Evolutionary conservation across 1,140 invertebrate species (phyloP).

Genomic region (Heliconius hewitsoni): DNA sequence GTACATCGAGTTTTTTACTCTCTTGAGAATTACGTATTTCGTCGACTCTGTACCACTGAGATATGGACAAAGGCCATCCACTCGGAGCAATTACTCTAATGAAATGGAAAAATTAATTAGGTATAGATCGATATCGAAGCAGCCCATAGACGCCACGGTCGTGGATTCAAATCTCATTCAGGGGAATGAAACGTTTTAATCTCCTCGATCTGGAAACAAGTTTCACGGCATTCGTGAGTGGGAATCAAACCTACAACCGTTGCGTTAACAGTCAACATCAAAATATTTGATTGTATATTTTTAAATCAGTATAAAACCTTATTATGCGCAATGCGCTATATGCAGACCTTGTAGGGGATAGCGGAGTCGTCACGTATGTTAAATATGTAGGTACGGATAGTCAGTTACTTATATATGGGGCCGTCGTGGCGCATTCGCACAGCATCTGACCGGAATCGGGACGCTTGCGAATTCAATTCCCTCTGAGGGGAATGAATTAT

Average conservation of each 20-base stretch:
- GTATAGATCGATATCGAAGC: too few relatives aligned
- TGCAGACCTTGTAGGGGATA: not conserved
- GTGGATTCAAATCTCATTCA: too few relatives aligned
- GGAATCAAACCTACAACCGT: too few relatives aligned
- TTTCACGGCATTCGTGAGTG: too few relatives aligned
- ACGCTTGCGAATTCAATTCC: too few relatives aligned
- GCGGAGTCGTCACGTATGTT: not conserved
- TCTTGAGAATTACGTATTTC: conserved; percentile 55
- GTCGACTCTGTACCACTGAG: conserved; percentile 63
- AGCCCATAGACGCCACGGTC: too few relatives aligned
- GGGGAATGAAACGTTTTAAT: too few relatives aligned
- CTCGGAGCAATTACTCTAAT: conserved; percentile 53
- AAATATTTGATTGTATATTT: not conserved
- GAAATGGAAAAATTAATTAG: not conserved
- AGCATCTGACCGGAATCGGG: too few relatives aligned
- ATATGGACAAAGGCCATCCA: conserved; percentile 63
- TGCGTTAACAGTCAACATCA: too few relatives aligned
- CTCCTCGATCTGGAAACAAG: too few relatives aligned
- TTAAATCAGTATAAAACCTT: not conserved
- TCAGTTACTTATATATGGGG: too few relatives aligned
- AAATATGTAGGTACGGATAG: not conserved
- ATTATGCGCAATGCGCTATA: not conserved
- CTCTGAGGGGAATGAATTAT: too few relatives aligned
- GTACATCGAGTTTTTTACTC: conserved; percentile 41
- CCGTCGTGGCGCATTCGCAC: not conserved